phyloP scores from a whole-genome alignment of 2,888 invertebrate genomes.

The Craniophora ligustri region DNA sequence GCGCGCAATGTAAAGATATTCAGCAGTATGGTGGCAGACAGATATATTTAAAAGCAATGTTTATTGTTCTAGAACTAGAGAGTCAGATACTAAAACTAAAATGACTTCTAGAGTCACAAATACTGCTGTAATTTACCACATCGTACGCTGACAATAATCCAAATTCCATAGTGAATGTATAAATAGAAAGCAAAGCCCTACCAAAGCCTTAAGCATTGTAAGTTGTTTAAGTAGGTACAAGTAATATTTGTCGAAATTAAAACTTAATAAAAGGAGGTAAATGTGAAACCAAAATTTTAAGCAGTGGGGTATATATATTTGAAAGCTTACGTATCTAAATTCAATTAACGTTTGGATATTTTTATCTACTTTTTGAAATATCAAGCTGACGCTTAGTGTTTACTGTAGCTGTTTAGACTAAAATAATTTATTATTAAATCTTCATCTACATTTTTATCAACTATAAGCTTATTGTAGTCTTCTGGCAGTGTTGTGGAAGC shows the following conservation, averaged over 20 bases:
- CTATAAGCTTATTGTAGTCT: slow-evolving; percentile 68
- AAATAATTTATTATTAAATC: slow-evolving; percentile 51
- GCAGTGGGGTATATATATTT: slow-evolving; percentile 59
- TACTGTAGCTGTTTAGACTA: slow-evolving; percentile 62
- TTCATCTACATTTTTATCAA: slow-evolving; percentile 61
- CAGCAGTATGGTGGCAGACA: no score
- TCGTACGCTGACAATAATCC: not conserved
- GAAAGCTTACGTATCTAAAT: slow-evolving; percentile 47
- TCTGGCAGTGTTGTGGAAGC: slow-evolving; percentile 78
- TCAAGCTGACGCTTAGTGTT: slow-evolving; percentile 63
- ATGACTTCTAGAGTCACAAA: not conserved
- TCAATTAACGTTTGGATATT: slow-evolving; percentile 33
- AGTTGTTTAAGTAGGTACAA: no score
- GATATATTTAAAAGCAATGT: no score
- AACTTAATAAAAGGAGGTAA: slow-evolving; percentile 45
- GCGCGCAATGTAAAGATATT: no score
- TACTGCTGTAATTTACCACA: not conserved
- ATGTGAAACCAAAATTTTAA: slow-evolving; percentile 55
- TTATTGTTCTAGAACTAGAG: no score
- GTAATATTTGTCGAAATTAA: slow-evolving; percentile 21
- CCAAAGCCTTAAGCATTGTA: slow-evolving; percentile 65
- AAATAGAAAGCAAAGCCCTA: slow-evolving; percentile 68
- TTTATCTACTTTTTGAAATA: slow-evolving; percentile 51
- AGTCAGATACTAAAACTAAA: not conserved
- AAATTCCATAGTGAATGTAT: slow-evolving; percentile 39